phyloP scores from a whole-genome alignment of 2,888 invertebrate species.

The Eupithecia tripunctaria region DNA sequence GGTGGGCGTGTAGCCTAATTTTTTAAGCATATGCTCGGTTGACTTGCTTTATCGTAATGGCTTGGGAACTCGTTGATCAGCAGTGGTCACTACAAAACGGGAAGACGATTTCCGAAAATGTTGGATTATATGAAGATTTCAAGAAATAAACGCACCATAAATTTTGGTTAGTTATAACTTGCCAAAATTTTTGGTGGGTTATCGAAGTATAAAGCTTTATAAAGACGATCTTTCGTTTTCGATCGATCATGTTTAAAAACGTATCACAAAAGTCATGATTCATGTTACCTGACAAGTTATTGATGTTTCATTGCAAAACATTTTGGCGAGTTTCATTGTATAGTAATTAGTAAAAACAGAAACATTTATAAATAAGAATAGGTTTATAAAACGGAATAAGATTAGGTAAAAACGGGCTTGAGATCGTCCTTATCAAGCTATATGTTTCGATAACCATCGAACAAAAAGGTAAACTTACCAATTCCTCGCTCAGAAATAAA shows the following conservation, averaged over 20 bases:
- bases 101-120: not conserved
- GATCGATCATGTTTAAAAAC: too few species aligned
- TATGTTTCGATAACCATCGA: not conserved
- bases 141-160: not conserved
- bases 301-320: not conserved
- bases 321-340: not conserved
- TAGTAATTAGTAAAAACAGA: too few species aligned
- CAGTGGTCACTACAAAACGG: not conserved
- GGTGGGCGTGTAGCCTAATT: conserved; percentile 9
- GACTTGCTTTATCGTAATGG: conserved; percentile 1
- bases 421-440: not conserved
- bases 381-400: too few species aligned
- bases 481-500: not conserved
- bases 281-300: not conserved
- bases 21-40: conserved; percentile 14
- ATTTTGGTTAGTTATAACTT: not conserved
- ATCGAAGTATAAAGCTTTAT: too few species aligned
- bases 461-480: not conserved
- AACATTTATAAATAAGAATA: too few species aligned
- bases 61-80: conserved; percentile 1
- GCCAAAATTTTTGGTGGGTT: too few species aligned
- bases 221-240: too few species aligned
- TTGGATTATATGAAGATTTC: not conserved
- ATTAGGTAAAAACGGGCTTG: too few species aligned
- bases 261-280: not conserved